These are phyloP conservation scores for Jaculus jaculus DNA, from an alignment of 2,113 vertebrate species.

Conservation along the genomic window DNA sequence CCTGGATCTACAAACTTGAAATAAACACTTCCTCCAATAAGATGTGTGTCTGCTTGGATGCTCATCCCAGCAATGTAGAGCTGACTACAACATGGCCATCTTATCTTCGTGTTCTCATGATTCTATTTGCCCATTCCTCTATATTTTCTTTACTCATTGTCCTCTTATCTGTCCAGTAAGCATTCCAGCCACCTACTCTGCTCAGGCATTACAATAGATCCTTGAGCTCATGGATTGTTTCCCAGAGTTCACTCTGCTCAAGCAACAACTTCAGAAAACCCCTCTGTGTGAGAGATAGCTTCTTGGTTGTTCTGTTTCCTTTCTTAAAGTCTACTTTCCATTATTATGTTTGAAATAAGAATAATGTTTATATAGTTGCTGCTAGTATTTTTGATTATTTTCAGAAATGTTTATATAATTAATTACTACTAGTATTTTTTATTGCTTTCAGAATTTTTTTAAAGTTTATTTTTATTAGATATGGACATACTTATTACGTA, in stretches of 20 bases:
- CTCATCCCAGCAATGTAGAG: no score
- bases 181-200: neutral
- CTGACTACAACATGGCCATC: no score
- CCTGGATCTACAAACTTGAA: no score
- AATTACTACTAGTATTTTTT: no score
- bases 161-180: neutral
- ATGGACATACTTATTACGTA: no score
- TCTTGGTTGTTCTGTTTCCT: neutral
- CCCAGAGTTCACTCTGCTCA: neutral
- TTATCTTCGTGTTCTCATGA: no score
- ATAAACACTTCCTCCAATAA: no score
- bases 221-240: neutral
- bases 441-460: no score
- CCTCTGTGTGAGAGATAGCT: neutral
- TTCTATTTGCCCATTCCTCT: no score
- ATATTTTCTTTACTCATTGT: neutral
- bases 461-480: no score
- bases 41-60: no score
- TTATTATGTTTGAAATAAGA: neutral
- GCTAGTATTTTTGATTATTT: neutral
- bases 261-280: neutral
- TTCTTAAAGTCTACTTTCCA: slow-evolving; percentile 12
- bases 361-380: neutral
- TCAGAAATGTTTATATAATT: no score
- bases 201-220: neutral